Evolutionary conservation across 2,113 vertebrate genomes (phyloP).

Genomic region (Lucifuga dentata): DNA sequence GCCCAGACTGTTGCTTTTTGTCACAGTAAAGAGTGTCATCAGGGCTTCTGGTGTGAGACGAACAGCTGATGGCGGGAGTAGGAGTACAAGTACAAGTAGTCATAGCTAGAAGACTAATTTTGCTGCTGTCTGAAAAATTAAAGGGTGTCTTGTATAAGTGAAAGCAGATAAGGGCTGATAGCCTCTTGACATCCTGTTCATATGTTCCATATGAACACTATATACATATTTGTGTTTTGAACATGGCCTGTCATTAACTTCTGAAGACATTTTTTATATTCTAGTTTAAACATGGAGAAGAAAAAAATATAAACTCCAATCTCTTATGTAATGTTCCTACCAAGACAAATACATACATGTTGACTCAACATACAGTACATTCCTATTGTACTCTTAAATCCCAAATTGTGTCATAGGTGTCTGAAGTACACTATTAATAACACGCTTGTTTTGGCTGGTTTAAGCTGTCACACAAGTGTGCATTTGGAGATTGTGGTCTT

Average conservation of each 20-base stretch:
- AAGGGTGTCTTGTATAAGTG: neutral
- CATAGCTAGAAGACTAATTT: no score
- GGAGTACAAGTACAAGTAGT: no score
- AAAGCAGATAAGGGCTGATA: neutral
- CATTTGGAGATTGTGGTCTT: slow-evolving; percentile 45
- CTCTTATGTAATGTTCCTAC: slow-evolving; percentile 16
- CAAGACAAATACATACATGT: slow-evolving; percentile 7
- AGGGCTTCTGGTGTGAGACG: neutral
- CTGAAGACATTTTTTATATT: neutral
- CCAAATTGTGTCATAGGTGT: slow-evolving; percentile 29
- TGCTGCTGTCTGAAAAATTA: slow-evolving; percentile 18
- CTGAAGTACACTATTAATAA: slow-evolving; percentile 23
- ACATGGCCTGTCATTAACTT: slow-evolving; percentile 3
- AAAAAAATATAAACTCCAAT: neutral
- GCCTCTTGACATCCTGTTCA: neutral
- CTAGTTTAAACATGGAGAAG: neutral
- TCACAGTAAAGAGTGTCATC: slow-evolving; percentile 4
- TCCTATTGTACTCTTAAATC: slow-evolving; percentile 24
- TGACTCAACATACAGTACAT: slow-evolving; percentile 13
- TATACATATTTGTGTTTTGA: slow-evolving; percentile 12
- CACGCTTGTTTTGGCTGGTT: neutral
- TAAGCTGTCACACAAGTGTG: neutral
- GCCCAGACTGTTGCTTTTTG: slow-evolving; percentile 8
- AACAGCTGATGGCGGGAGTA: slow-evolving; percentile 7
- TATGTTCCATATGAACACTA: neutral